Base-by-base conservation (phyloP, 2,888 invertebrate species). In the Dasysyrphus tricinctus region DNA sequence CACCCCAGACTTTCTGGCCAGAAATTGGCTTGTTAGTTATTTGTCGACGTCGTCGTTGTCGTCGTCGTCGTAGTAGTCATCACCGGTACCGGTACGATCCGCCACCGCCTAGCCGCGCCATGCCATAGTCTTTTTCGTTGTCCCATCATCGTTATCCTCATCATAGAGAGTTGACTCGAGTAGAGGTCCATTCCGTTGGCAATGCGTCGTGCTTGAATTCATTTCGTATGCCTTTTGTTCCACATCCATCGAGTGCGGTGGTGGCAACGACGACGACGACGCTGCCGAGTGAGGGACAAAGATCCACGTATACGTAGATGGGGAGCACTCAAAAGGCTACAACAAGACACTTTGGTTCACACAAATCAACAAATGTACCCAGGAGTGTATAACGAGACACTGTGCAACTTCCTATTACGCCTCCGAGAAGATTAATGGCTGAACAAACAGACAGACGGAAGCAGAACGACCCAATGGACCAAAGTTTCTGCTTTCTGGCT, bases 1-100 rank as follows among this genome's bases (percentile, higher is more conserved):
- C 89, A 91, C 90, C 91, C 90, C 89, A 89, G 89, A 89, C 89
- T 89, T 89, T 90, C 89, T 90, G 90, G 90, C 90, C 90, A 90
- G 89, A 90, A 90, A 90, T 90, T 91, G 90, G 90, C 90, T 90
- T 90, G 89, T 90, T 90, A 88, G 89, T 88, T 76, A 88, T 88
- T 86, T 87, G 82, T 83, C 80, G 86, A 77, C 80, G 65, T 72
- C 75, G 67, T 44, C 77, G 73, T 73, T 44, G 61, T 34, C n/a
- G 72, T 78, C 56, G 57, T 69, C 19, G 14, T 63, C 47, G 19
- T 73, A 19, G 24, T 75, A 16, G 57, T 56, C 61, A 61, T 47
- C 65, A 65, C 19, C 65, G 49, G 39, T 59, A 65, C 47, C 14
- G 39, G 42, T 63, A 39, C n/a, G 16, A 16, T 57, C 57, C 54